Percentiles rank a stretch among this genome's conserved stretches.
Conservation (phyloP, 2,797 vertebrate genomes). For the Lagorchestes hirsutus region DNA sequence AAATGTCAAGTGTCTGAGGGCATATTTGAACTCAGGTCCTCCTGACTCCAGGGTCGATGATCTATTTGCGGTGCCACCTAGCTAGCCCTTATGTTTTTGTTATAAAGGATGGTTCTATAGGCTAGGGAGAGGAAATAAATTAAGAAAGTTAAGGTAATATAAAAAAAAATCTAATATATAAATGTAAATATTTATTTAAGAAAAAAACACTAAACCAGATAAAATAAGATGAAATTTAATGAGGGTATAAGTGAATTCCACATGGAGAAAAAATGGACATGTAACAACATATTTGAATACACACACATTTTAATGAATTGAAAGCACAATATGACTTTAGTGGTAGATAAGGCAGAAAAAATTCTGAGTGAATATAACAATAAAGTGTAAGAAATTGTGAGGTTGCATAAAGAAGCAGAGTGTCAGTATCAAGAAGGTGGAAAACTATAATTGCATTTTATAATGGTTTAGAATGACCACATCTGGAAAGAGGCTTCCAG, state of each 20-base stretch:
- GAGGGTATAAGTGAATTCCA: neutral
- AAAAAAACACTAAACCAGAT: neutral
- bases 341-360: neutral
- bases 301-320: neutral
- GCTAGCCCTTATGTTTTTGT: neutral
- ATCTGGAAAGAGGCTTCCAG: neutral
- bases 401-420: neutral
- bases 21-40: too few relatives aligned
- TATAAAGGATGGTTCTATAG: too few relatives aligned
- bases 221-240: neutral
- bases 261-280: neutral
- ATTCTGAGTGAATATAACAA: neutral
- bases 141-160: neutral
- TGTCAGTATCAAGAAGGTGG: neutral
- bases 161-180: neutral
- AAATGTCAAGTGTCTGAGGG: too few relatives aligned
- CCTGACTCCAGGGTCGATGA: too few relatives aligned
- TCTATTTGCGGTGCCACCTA: too few relatives aligned
- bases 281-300: neutral
- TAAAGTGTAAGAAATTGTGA: neutral
- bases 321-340: neutral
- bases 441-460: neutral
- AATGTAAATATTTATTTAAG: neutral
- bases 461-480: neutral
- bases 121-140: neutral